phyloP scores from a whole-genome alignment of 1,140 invertebrate species.

The Calliopsis andreniformis region DNA sequence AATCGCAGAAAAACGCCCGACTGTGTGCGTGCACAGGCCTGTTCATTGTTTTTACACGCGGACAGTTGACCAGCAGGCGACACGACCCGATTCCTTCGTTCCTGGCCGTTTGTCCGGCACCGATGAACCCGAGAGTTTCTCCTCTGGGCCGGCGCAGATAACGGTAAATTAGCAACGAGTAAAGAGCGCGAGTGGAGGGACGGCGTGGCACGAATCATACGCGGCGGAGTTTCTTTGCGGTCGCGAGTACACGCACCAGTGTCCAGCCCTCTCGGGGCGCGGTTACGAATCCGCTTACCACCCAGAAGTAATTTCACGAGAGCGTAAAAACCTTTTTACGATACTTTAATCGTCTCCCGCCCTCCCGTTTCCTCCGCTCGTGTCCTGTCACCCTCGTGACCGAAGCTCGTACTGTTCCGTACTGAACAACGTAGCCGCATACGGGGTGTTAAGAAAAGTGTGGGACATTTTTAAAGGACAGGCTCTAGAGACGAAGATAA shows the following conservation, averaged over 20 bases:
- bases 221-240: neutral
- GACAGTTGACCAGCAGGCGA: conserved; percentile 50
- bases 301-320: conserved; percentile 52
- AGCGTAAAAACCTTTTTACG: conserved; percentile 65
- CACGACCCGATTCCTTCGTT: conserved; percentile 47
- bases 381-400: neutral
- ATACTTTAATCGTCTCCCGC: conserved; percentile 66
- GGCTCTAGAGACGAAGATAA: too few relatives aligned
- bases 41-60: conserved; percentile 38
- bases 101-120: conserved; percentile 29
- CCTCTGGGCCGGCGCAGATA: neutral
- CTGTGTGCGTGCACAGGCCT: conserved; percentile 7
- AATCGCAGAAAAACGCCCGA: conserved; percentile 1
- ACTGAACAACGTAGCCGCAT: too few relatives aligned
- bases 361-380: neutral
- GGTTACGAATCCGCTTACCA: conserved; percentile 18
- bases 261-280: neutral
- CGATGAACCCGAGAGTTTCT: conserved; percentile 6
- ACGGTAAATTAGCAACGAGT: conserved; percentile 38
- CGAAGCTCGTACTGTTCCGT: neutral
- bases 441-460: too few relatives aligned
- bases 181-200: neutral
- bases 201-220: conserved; percentile 3
- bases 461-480: too few relatives aligned
- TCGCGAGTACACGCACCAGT: neutral